Base-by-base conservation (phyloP, 2,888 invertebrate genomes). In the Tenthredo distinguenda region DNA sequence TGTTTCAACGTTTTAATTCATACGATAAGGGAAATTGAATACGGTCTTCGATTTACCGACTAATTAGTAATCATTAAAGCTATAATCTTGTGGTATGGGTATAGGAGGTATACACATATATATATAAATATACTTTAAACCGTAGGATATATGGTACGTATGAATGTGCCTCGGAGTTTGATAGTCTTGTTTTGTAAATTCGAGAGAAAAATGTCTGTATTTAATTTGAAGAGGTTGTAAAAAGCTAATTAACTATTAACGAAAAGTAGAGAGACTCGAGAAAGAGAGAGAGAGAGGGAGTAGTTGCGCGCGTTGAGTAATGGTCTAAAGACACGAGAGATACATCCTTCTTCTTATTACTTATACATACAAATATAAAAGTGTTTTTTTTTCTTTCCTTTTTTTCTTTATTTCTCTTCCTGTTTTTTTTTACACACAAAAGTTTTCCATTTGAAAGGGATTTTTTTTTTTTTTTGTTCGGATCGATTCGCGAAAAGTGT, bases 181-280 rank as follows among this genome's bases (percentile, higher is more conserved):
- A 68, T 26, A 68, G 31, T 68, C 68, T 7, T 68, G 68, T 68
- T 34, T 34, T 74, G 15, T 72, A n/a, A 21, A 76, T 18, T 77
- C 7, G 47, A 31, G 31, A 77, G 55, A 77, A 77, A 77, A 77
- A 77, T 77, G 34, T 58, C 26, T 81, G 79, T 81, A 81, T 81
- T 58, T 81, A 81, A 81, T 81, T 81, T 26, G 55, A 50, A 77
- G 31, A 62, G 21, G 37, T 81, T 81, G 62, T 40, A 62, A 81
- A 58, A 62, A 62, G 37, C 26, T 81, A 81, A 81, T 81, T 62
- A 81, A 81, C 79, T 81, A 81, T 81, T 62, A 62, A 81, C 50
- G 12, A 81, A 62, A 81, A 77, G n/a, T 55, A 68, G 34, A 68
- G 26, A 68, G 34, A 68, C 47, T 47, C 47, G 55, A n/a, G n/a